phyloP scores from a whole-genome alignment of 1,140 invertebrate species.

The Eciton burchellii region DNA sequence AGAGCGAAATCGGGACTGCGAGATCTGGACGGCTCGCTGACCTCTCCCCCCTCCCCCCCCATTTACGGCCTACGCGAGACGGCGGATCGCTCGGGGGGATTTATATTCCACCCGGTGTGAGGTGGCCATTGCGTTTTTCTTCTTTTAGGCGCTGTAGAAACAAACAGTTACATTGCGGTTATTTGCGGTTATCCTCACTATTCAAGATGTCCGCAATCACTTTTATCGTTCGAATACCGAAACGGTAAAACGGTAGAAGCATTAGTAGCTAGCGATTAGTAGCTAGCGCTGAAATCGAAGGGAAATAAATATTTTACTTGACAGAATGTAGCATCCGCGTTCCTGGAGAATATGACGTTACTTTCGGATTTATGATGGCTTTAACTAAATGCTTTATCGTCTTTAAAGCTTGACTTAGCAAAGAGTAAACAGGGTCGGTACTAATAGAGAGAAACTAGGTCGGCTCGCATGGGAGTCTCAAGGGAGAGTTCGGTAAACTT shows the following conservation, averaged over 20 bases:
- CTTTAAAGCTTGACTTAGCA: conserved; percentile 58
- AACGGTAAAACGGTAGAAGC: no score
- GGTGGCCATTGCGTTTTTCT: no score
- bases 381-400: conserved; percentile 55
- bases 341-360: conserved; percentile 17
- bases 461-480: conserved; percentile 47
- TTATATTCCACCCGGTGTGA: neutral
- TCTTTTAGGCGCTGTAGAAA: no score
- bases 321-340: neutral
- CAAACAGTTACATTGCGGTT: neutral
- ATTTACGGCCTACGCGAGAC: neutral
- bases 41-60: neutral
- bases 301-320: neutral
- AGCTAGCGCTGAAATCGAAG: neutral
- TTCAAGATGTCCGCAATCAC: neutral
- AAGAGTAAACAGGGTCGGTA: conserved; percentile 55
- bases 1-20: neutral
- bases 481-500: conserved; percentile 58
- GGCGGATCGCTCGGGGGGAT: neutral
- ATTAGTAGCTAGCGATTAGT: conserved; percentile 4
- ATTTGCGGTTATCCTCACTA: neutral
- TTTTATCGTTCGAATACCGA: neutral
- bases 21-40: neutral
- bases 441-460: conserved; percentile 60
- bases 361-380: conserved; percentile 40